These are phyloP conservation scores for Xestobium rufovillosum DNA, from an alignment of 2,888 invertebrate genomes.

Conservation along the genomic window DNA sequence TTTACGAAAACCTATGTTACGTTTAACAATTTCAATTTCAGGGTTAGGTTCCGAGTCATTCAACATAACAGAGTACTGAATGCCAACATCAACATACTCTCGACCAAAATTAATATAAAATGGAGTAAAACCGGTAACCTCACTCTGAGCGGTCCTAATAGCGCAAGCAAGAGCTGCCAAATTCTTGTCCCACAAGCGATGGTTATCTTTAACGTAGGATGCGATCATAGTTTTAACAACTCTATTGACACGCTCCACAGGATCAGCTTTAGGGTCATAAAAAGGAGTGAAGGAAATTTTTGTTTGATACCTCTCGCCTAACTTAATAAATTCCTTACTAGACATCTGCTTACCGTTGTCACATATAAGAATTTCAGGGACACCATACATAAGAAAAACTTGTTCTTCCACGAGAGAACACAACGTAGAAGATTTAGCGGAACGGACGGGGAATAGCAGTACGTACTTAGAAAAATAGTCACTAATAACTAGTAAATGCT, in stretches of 20 bases:
- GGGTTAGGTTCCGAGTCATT: no score
- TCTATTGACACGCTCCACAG: slow-evolving; percentile 15
- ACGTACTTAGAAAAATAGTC: no score
- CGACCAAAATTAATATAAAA: slow-evolving; percentile 17
- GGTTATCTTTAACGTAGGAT: slow-evolving; percentile 16
- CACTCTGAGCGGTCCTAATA: slow-evolving; percentile 17
- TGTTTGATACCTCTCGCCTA: no score
- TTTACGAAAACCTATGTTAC: no score
- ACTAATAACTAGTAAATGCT: no score
- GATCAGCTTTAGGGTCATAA: slow-evolving; percentile 14
- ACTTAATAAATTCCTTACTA: no score
- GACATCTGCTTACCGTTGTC: slow-evolving; percentile 4
- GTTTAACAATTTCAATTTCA: no score
- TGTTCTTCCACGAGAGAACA: slow-evolving; percentile 4
- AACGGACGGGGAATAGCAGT: no score
- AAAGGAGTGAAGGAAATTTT: no score
- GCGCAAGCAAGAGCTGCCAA: slow-evolving; percentile 17
- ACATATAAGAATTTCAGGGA: neutral
- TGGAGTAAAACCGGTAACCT: slow-evolving; percentile 19
- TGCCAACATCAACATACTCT: no score
- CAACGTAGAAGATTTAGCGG: no score
- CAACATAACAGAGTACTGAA: no score
- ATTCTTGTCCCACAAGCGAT: slow-evolving; percentile 16
- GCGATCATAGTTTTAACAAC: slow-evolving; percentile 18
- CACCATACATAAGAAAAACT: slow-evolving; percentile 4